Base-by-base conservation (phyloP, 2,797 vertebrate species). In the Cynopterus sphinx region DNA sequence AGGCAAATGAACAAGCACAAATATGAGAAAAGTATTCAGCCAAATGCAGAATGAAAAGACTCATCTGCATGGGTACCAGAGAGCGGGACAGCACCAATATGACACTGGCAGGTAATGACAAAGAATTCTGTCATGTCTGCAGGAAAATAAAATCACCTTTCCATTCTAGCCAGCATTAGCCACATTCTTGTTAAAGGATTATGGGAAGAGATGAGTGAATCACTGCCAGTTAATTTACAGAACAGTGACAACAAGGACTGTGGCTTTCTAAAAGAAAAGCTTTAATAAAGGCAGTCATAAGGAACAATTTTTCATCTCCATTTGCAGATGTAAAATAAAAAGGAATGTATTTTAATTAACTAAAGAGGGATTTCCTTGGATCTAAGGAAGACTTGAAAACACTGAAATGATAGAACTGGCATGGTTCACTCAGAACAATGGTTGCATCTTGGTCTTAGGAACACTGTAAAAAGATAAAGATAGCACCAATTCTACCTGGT, bases 151-250 rank as follows among this genome's bases (percentile, higher is more conserved):
- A 83, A 90, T 88, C 55, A 59, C 33, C 78, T 19, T 36, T 70
- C 41, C 43, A 73, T 26, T 46, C 63, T 31, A 28, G 49, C 5
- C 17, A 21, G 71, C 75, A 24, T 71, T 53, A 7, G 46, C 46
- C 43, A 86, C 84, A 46, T 82, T 90, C 92, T 61, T 39, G 71
- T 88, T 88, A 91, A 89, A 81, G 70, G 94, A 90, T 78, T 90
- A 93, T 0, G 10, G 53, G 75, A 88, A 75, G 86, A 82, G 83
- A 41, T 59, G 55, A 88, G 84, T 10, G 19, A 94, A 65, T 91
- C 61, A 28, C 17, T 3, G 39, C 87, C 57, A 59, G 43, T 28
- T 74, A 84, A 78, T 83, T 63, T 9, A 53, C 22, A 89, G 78
- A 55, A 41, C n/a, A 49, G 49, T 28, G 71, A 68, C 3, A 46